Evolutionary conservation across 2,797 vertebrate genomes (phyloP), one percentile per base, ranked within the genome.

Genomic region (Orestias chungarensis): DNA sequence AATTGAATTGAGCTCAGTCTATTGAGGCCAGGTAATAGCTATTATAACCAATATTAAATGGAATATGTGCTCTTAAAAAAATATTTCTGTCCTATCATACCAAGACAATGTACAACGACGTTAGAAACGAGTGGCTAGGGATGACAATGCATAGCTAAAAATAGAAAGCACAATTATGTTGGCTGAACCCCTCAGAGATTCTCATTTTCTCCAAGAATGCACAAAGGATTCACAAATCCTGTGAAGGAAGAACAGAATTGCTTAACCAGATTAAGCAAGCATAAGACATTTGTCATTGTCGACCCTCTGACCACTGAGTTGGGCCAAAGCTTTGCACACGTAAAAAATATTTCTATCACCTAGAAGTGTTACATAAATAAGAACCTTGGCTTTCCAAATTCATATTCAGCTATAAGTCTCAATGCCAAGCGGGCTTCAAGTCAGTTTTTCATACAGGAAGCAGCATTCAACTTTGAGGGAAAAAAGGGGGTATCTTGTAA

Each of bases 301-400:
- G 74, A 52, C 67, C 62, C 38, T 70, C 47, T 71, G 66, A 82
- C 73, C 72, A 78, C 25, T 72, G 52, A 47, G 11, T 52, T n/a
- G n/a, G 40, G 52, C 52, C 3, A 23, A 67, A 40, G 68, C 65
- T 50, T 38, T 79, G 31, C 62, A 62, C 44, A 70, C 52, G 3
- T 43, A 62, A 72, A 52, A 73, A 40, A 29, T 25, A 38, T 6
- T 12, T 38, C 59, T 62, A 70, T 68, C 25, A 25, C 33, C 40
- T 49, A 54, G 6, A n/a, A 17, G n/a, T 52, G 66, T 38, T 70
- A 80, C 71, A 74, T 66, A 82, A 85, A 73, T 23, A 70, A 74
- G 74, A 33, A 25, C 65, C 72, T 74, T 76, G 50, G 73, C 68
- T 74, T 70, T 15, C 43, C 29, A 20, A 44, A 70, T 59, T 71